Conservation (phyloP, 2,888 invertebrate species). For the Agonum fuliginosum region DNA sequence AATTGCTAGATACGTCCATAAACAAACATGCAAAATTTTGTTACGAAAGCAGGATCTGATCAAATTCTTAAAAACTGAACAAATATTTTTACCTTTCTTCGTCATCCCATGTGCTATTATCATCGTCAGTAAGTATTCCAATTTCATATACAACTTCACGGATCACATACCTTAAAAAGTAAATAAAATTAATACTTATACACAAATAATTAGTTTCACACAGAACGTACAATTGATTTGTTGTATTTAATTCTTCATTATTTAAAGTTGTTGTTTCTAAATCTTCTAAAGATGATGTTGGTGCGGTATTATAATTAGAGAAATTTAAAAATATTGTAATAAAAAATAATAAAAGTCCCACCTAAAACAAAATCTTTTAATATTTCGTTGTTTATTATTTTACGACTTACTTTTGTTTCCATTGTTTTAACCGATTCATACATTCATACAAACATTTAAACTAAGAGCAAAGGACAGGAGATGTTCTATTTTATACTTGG, state of each 20-base stretch:
- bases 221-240: constrained; percentile 35
- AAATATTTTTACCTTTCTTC: constrained; percentile 68
- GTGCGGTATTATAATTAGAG: constrained; percentile 5
- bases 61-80: constrained; percentile 1
- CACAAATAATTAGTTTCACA: background rate
- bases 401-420: constrained; percentile 30
- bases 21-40: no score
- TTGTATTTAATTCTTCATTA: constrained; percentile 10
- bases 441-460: constrained; percentile 1
- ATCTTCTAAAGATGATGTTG: background rate
- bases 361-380: background rate
- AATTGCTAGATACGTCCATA: no score
- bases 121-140: constrained; percentile 76
- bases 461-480: background rate
- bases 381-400: background rate
- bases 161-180: constrained; percentile 74
- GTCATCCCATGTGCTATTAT: constrained; percentile 70
- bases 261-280: constrained; percentile 20
- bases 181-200: background rate
- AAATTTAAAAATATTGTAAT: constrained; percentile 2
- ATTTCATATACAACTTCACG: constrained; percentile 78
- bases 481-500: constrained; percentile 4
- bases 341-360: constrained; percentile 1
- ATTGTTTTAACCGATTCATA: constrained; percentile 2
- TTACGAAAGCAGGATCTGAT: no score